Conservation (phyloP, 2,113 vertebrate species). For the Pseudois nayaur region DNA sequence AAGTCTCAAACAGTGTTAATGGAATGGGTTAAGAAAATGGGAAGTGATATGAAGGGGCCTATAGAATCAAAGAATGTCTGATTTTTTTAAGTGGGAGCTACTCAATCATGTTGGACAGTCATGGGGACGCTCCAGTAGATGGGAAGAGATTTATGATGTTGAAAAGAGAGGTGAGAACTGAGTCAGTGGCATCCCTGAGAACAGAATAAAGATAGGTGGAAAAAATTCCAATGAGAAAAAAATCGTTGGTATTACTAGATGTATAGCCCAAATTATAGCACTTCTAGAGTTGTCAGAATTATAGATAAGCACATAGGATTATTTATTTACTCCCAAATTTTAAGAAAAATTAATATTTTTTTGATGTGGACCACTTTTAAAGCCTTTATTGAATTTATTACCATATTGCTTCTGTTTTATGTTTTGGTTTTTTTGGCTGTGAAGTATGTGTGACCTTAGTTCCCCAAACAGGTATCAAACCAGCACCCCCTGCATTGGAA, state of each 20-base stretch:
- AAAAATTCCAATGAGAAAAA: not conserved
- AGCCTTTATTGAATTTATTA: not conserved
- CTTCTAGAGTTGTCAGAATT: not conserved
- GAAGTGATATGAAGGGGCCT: not conserved
- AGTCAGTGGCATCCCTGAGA: not conserved
- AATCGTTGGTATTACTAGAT: not conserved
- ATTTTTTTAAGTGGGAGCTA: not conserved
- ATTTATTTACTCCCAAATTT: not conserved
- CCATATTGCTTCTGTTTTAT: not conserved
- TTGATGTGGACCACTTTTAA: not conserved
- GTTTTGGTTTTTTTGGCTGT: not conserved
- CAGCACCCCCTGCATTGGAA: not conserved
- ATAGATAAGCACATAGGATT: not conserved
- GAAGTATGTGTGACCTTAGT: not conserved
- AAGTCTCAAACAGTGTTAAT: not conserved
- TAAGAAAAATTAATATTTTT: not conserved
- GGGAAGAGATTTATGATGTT: not conserved
- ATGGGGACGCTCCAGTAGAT: not conserved
- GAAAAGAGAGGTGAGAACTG: not conserved
- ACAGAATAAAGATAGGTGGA: not conserved
- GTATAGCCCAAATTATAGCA: not conserved
- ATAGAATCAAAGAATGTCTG: not conserved
- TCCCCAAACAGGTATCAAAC: not conserved
- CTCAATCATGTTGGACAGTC: not conserved
- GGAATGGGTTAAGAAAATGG: not conserved